Percentiles rank a stretch among this genome's conserved stretches.
Evolutionary conservation across 2,888 invertebrate species (phyloP).

Genomic region (Rotaria magnacalcarata): DNA sequence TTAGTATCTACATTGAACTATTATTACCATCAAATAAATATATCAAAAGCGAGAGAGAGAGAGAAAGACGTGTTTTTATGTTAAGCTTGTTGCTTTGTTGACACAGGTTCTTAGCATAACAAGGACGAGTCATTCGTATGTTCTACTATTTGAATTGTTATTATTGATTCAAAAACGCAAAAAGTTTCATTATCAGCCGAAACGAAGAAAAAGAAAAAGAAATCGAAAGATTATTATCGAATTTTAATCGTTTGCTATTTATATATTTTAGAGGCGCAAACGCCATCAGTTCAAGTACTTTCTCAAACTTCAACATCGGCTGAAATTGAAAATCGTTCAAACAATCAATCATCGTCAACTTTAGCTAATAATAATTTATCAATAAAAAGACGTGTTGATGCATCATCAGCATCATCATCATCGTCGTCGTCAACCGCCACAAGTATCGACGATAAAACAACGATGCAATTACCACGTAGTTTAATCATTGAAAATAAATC

Average conservation of each 20-base stretch:
- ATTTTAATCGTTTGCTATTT: background rate
- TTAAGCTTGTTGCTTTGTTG: background rate
- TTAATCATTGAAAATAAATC: slow-evolving; percentile 2
- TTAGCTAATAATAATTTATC: background rate
- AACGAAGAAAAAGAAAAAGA: background rate
- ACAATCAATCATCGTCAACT: background rate
- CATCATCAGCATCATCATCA: background rate
- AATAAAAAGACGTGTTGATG: background rate
- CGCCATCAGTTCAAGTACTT: background rate
- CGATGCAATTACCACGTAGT: slow-evolving; percentile 25
- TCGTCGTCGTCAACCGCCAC: background rate
- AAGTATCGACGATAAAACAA: background rate
- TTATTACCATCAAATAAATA: background rate
- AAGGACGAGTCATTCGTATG: background rate
- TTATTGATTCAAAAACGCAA: background rate
- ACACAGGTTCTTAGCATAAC: background rate
- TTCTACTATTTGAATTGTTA: background rate
- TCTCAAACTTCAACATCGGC: background rate
- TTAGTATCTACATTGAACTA: background rate
- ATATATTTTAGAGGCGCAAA: background rate
- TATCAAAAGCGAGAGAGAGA: background rate
- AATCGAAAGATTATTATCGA: background rate
- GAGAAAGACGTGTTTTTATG: background rate
- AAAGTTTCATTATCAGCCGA: no score
- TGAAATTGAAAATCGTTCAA: background rate